A percentile compares a stretch with the other conserved stretches of the same genome.
phyloP scores from a whole-genome alignment of 2,888 invertebrate species.

The Chymomyza amoena region DNA sequence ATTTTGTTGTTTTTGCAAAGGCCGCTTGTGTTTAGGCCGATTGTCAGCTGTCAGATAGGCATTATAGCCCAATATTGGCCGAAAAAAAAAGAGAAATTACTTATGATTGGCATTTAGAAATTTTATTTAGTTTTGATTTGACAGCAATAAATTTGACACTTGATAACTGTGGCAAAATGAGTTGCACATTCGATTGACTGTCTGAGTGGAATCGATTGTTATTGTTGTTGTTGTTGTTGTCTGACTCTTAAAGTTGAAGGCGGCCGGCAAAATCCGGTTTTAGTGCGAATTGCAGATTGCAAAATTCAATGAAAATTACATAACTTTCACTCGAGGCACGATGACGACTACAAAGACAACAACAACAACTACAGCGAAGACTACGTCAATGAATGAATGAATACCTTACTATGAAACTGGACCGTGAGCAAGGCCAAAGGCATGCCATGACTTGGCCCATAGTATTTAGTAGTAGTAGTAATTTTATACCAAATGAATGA shows the following conservation, averaged over 20 bases:
- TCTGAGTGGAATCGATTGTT: conserved; percentile 3
- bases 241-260: conserved; percentile 13
- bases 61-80: conserved; percentile 35
- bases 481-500: conserved; percentile 34
- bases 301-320: conserved; percentile 62
- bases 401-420: conserved; percentile 47
- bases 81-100: conserved; percentile 65
- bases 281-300: conserved; percentile 54
- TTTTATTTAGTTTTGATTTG: conserved; percentile 57
- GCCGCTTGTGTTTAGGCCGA: conserved; percentile 20
- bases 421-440: conserved; percentile 36
- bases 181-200: conserved; percentile 13
- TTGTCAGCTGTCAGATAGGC: conserved; percentile 58
- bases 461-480: conserved; percentile 38
- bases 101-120: conserved; percentile 74
- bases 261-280: conserved; percentile 58
- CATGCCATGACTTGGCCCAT: conserved; percentile 32
- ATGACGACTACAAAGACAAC: conserved; percentile 15
- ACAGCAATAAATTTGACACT: conserved; percentile 42
- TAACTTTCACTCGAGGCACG: conserved; percentile 65
- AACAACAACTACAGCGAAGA: conserved; percentile 24
- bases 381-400: conserved; percentile 57
- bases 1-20: conserved; percentile 34
- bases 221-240: conserved; percentile 1
- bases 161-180: conserved; percentile 30